Conservation (phyloP, 2,888 invertebrate species). For the Marronus borbonicus region DNA sequence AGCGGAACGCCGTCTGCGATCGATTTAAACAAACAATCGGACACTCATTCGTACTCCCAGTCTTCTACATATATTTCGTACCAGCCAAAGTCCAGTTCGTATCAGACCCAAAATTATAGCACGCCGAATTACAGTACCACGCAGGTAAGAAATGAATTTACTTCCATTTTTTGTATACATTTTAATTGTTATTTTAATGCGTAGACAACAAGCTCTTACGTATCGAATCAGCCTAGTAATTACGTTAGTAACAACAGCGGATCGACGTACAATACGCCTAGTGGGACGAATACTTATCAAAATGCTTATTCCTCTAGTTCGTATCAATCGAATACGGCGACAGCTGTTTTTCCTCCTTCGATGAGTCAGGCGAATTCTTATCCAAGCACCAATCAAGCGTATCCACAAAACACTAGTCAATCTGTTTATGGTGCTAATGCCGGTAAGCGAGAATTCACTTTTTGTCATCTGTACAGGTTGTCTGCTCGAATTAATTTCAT, state of each 20-base stretch:
- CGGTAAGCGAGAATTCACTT: slow-evolving; percentile 59
- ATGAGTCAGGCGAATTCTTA: slow-evolving; percentile 67
- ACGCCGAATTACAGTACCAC: slow-evolving; percentile 63
- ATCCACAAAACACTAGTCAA: slow-evolving; percentile 68
- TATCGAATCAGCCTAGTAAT: slow-evolving; percentile 63
- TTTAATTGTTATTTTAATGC: background rate
- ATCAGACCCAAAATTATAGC: slow-evolving; percentile 62
- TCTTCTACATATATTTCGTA: slow-evolving; percentile 68
- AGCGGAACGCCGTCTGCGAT: slow-evolving; percentile 59
- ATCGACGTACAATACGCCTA: slow-evolving; percentile 63
- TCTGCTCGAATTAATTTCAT: background rate
- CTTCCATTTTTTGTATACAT: slow-evolving; percentile 27
- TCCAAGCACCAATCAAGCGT: slow-evolving; percentile 64
- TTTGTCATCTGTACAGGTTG: background rate
- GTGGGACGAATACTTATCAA: slow-evolving; percentile 64
- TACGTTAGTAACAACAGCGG: slow-evolving; percentile 66
- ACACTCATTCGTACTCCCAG: slow-evolving; percentile 70
- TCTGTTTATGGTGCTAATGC: slow-evolving; percentile 69
- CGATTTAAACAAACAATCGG: slow-evolving; percentile 66
- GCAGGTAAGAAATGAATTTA: slow-evolving; percentile 60
- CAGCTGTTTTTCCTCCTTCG: slow-evolving; percentile 63
- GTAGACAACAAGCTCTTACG: slow-evolving; percentile 71
- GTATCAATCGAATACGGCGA: slow-evolving; percentile 62
- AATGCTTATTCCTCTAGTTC: slow-evolving; percentile 67
- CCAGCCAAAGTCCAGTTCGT: slow-evolving; percentile 65